A percentile compares a stretch with the other conserved stretches of the same genome.
phyloP scores from a whole-genome alignment of 2,888 invertebrate species.

The Anorthoa munda region DNA sequence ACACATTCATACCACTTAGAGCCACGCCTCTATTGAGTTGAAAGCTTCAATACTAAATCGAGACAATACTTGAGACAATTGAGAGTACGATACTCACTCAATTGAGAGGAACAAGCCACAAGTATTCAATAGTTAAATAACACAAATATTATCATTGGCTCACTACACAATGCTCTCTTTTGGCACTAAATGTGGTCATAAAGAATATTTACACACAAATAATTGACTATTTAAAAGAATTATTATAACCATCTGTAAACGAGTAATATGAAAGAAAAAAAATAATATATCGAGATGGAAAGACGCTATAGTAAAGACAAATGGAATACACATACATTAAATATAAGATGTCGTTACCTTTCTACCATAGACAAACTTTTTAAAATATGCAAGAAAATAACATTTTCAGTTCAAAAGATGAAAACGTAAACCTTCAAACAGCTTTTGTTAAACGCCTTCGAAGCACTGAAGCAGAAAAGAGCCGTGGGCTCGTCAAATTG shows the following conservation, averaged over 20 bases:
- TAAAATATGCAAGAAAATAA: slow-evolving; percentile 29
- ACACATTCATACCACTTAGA: slow-evolving; percentile 42
- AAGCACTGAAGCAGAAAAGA: slow-evolving; percentile 48
- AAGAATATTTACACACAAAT: slow-evolving; percentile 13
- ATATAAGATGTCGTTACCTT: slow-evolving; percentile 9
- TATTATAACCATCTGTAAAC: slow-evolving; percentile 1
- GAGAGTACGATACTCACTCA: slow-evolving; percentile 44
- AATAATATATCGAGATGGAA: background rate
- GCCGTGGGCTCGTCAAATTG: slow-evolving; percentile 37
- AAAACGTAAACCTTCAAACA: slow-evolving; percentile 23
- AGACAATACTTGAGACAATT: slow-evolving; percentile 58
- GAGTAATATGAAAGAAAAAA: background rate
- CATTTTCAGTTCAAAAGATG: slow-evolving; percentile 21
- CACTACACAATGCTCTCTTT: slow-evolving; percentile 2
- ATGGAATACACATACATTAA: background rate
- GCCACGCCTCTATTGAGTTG: slow-evolving; percentile 44
- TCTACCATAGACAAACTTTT: background rate
- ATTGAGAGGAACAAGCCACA: slow-evolving; percentile 48
- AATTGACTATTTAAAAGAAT: background rate
- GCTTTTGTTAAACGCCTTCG: slow-evolving; percentile 45
- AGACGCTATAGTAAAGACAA: background rate
- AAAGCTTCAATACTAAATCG: slow-evolving; percentile 54
- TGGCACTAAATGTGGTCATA: slow-evolving; percentile 12
- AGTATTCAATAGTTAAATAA: slow-evolving; percentile 41
- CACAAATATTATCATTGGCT: slow-evolving; percentile 31